These are phyloP conservation scores for Hyphantria cunea DNA, from an alignment of 1,140 invertebrate species.

Conservation along the genomic window DNA sequence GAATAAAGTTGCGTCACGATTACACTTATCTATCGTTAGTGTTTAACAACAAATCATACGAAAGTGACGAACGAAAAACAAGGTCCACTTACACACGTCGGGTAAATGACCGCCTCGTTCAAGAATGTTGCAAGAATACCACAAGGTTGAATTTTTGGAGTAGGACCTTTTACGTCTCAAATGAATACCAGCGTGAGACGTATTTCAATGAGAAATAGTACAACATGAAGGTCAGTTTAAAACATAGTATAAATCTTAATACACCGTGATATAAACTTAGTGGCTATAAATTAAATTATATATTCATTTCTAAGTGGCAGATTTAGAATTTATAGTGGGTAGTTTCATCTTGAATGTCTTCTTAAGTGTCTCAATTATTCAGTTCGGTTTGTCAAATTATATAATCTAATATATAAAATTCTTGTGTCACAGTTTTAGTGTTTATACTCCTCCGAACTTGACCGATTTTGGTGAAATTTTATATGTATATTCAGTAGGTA, in stretches of 20 bases:
- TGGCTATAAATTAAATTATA: no score
- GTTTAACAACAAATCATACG: constrained; percentile 26
- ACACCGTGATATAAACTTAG: no score
- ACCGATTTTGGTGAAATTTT: no score
- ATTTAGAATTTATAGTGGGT: no score
- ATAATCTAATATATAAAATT: no score
- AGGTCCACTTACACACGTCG: constrained; percentile 21
- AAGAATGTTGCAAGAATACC: constrained; percentile 25
- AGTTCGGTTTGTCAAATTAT: no score
- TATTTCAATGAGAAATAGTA: not conserved
- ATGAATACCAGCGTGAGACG: not conserved
- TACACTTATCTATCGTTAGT: constrained; percentile 23
- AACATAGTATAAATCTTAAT: not conserved
- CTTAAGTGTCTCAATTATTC: no score
- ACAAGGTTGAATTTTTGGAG: constrained; percentile 20
- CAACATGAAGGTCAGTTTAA: not conserved
- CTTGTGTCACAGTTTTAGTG: no score
- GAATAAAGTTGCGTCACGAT: constrained; percentile 22
- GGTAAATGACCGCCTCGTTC: constrained; percentile 22
- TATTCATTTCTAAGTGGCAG: no score
- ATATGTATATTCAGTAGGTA: no score
- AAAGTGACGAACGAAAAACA: constrained; percentile 24
- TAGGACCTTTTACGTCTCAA: constrained; percentile 18
- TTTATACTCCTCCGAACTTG: no score
- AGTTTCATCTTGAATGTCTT: no score